Evolutionary conservation across 2,888 invertebrate species (phyloP).

Genomic region (Sipha maydis): DNA sequence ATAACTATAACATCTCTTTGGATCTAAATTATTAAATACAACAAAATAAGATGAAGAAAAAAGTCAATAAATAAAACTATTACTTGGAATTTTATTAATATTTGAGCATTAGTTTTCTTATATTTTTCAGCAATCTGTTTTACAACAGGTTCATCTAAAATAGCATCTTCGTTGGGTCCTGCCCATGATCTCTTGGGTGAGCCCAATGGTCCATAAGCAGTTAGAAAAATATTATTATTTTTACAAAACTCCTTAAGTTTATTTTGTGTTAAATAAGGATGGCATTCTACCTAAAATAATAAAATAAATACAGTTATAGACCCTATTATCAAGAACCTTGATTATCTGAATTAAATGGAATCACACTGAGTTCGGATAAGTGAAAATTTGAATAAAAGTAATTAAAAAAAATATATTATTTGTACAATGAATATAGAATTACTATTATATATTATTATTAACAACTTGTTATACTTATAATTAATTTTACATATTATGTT

Average conservation of each 20-base stretch:
- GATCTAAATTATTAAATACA: constrained; percentile 62
- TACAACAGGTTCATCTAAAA: constrained; percentile 79
- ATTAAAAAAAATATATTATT: no score
- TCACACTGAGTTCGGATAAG: no score
- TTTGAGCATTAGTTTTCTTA: constrained; percentile 77
- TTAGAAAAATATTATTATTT: constrained; percentile 75
- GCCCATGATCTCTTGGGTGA: constrained; percentile 86
- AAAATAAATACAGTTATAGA: not conserved
- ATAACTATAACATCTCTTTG: constrained; percentile 64
- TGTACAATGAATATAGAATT: no score
- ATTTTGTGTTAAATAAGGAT: constrained; percentile 70
- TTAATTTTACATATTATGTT: no score
- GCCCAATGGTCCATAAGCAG: constrained; percentile 86
- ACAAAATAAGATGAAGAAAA: not conserved
- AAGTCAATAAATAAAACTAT: not conserved
- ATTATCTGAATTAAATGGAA: no score
- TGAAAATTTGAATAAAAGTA: no score
- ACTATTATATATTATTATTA: no score
- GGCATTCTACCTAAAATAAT: constrained; percentile 43
- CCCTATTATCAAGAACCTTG: no score
- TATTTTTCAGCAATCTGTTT: constrained; percentile 73
- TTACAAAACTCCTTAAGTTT: constrained; percentile 78
- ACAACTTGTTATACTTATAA: no score
- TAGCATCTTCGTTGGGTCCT: constrained; percentile 76
- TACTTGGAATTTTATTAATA: constrained; percentile 74